phyloP scores from a whole-genome alignment of 2,797 vertebrate species.

The Menidia menidia region DNA sequence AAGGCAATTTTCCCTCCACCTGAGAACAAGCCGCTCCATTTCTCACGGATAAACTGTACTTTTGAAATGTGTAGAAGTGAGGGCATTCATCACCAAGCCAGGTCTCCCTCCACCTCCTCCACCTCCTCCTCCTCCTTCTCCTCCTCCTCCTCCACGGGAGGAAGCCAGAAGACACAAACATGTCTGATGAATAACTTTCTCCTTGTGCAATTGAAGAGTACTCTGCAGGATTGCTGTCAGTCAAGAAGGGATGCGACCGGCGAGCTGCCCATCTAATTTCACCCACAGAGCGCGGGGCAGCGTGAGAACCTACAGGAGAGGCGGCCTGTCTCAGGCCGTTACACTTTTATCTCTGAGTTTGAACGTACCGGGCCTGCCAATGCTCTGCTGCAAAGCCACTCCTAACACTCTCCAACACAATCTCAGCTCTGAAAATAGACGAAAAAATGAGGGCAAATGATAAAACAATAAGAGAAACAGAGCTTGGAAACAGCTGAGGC shows the following conservation, averaged over 20 bases:
- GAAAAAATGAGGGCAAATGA: conserved; percentile 34
- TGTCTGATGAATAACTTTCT: conserved; percentile 76
- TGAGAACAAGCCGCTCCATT: conserved; percentile 66
- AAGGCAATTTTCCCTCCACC: conserved; percentile 76
- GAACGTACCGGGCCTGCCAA: conserved; percentile 66
- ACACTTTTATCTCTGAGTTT: conserved; percentile 65
- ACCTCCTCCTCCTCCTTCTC: conserved; percentile 31
- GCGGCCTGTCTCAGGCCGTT: conserved; percentile 63
- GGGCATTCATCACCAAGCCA: conserved; percentile 76
- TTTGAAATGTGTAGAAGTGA: conserved; percentile 72
- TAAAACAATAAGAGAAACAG: conserved; percentile 34
- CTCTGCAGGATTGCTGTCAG: conserved; percentile 65
- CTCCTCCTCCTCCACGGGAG: conserved; percentile 43
- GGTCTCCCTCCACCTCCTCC: conserved; percentile 23
- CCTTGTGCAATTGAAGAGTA: conserved; percentile 68
- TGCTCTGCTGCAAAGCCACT: conserved; percentile 57
- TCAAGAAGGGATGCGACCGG: conserved; percentile 57
- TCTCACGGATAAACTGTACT: conserved; percentile 80
- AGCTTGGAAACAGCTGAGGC: neutral
- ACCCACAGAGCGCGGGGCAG: conserved; percentile 69
- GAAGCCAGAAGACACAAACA: conserved; percentile 53
- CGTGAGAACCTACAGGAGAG: conserved; percentile 60
- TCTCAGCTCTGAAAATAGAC: conserved; percentile 45
- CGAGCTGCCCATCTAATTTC: conserved; percentile 67
- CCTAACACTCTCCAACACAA: conserved; percentile 45